Evolutionary conservation across 2,888 invertebrate species (phyloP).

Genomic region (Polydrusus cervinus): DNA sequence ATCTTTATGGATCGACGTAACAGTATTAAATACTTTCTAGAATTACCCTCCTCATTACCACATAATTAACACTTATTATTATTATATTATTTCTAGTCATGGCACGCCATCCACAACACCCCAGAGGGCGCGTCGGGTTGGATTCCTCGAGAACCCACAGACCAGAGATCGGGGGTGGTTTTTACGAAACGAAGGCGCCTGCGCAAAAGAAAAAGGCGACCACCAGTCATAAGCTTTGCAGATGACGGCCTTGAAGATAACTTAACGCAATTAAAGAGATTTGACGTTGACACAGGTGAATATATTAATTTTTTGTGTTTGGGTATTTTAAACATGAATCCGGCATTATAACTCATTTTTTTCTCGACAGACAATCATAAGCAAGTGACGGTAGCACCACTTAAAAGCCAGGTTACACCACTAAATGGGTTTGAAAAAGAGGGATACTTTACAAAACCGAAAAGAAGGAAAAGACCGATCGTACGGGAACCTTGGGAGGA

Average conservation of each 20-base stretch:
- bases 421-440: constrained; percentile 22
- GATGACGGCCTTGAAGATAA: constrained; percentile 55
- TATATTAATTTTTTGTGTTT: not conserved
- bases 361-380: not conserved
- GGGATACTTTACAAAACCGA: constrained; percentile 7
- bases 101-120: constrained; percentile 47
- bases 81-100: constrained; percentile 34
- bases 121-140: constrained; percentile 50
- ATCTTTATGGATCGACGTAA: too few relatives aligned
- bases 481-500: constrained; percentile 41
- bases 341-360: too few relatives aligned
- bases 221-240: constrained; percentile 68
- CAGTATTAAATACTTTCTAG: too few relatives aligned
- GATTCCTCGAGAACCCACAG: constrained; percentile 45
- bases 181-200: constrained; percentile 70
- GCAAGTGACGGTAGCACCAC: constrained; percentile 9
- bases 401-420: constrained; percentile 32
- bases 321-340: too few relatives aligned
- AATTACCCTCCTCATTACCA: too few relatives aligned
- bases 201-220: constrained; percentile 78
- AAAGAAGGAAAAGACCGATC: constrained; percentile 33
- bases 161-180: constrained; percentile 8
- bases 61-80: too few relatives aligned
- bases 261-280: not conserved
- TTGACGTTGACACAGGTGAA: not conserved